Evolutionary conservation across 2,113 vertebrate species (phyloP), one percentile per base, ranked within the genome.

Genomic region (Epinephelus fuscoguttatus): DNA sequence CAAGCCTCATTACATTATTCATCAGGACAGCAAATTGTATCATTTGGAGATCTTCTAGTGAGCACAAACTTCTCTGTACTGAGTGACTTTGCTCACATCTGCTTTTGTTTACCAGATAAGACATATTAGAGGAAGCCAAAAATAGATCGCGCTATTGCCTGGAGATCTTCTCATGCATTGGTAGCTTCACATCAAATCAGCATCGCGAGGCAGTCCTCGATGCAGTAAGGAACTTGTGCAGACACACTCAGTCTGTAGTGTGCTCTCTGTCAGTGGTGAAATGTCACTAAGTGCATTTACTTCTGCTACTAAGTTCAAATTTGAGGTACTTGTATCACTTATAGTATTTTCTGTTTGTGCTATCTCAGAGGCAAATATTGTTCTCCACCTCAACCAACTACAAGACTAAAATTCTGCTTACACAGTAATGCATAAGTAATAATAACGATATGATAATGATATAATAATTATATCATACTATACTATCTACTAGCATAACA

Each of bases 141-240:
- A 93, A 95, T 92, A 93, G 86, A 80, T 37, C 21, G 70, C 14
- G 47, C 72, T 81, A 78, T 87, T 14, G 90, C 85, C 70, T 67
- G 62, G 73, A 84, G 71, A 87, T 82, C 77, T 80, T 64, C 81
- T 72, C 17, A 11, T 75, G 73, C 75, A 40, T 72, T 83, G 75
- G 45, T 53, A 27, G 72, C 74, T 70, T 33, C 85, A 45, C 64
- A 78, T 87, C 60, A 78, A 45, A 85, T 80, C 75, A 84, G 79
- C 69, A 47, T 66, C 67, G 74, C 77, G 73, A 78, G 79, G 83
- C 75, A 68, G 72, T 73, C 19, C 82, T 85, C 70, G 84, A 72
- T 69, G 70, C 82, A 77, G 68, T 23, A 27, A 63, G 78, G 61
- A 67, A 50, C 25, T 64, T 68, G 15, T 77, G 45, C 59, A 79